Conservation (phyloP, 1,140 invertebrate genomes). For the Drosophila bifasciata region DNA sequence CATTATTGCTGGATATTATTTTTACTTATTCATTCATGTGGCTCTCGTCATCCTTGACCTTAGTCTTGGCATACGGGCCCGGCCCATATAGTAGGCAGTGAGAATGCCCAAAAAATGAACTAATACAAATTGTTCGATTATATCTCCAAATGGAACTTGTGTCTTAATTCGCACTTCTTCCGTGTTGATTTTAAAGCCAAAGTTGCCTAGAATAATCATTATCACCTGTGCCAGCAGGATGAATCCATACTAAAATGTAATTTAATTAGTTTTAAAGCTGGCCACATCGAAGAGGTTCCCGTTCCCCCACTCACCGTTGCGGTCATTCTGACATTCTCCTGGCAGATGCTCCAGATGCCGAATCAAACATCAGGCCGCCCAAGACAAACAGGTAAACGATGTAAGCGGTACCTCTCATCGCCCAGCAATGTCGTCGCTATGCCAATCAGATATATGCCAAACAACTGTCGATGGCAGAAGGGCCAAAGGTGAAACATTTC, state of each 20-base stretch:
- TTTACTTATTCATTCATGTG: constrained; percentile 61
- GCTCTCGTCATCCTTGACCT: constrained; percentile 68
- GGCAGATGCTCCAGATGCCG: constrained; percentile 74
- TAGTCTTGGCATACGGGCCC: constrained; percentile 60
- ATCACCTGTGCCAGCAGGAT: constrained; percentile 54
- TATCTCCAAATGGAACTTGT: not conserved
- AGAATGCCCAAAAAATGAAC: constrained; percentile 57
- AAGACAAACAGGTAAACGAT: no score
- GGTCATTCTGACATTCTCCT: constrained; percentile 71
- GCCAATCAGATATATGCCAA: no score
- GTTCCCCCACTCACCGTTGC: constrained; percentile 71
- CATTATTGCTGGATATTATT: constrained; percentile 4
- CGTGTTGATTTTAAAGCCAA: constrained; percentile 54
- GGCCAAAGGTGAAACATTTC: no score
- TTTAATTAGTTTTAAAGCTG: constrained; percentile 2
- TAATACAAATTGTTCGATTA: not conserved
- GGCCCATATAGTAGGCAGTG: constrained; percentile 61
- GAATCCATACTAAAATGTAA: constrained; percentile 59
- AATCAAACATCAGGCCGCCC: no score
- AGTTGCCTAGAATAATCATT: constrained; percentile 53
- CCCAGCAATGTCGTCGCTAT: no score
- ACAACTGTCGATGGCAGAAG: no score
- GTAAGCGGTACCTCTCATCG: no score
- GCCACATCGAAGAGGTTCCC: not conserved
- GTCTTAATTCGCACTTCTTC: constrained; percentile 38